phyloP scores from a whole-genome alignment of 2,888 invertebrate genomes.

The Nephrotoma guestfalica region DNA sequence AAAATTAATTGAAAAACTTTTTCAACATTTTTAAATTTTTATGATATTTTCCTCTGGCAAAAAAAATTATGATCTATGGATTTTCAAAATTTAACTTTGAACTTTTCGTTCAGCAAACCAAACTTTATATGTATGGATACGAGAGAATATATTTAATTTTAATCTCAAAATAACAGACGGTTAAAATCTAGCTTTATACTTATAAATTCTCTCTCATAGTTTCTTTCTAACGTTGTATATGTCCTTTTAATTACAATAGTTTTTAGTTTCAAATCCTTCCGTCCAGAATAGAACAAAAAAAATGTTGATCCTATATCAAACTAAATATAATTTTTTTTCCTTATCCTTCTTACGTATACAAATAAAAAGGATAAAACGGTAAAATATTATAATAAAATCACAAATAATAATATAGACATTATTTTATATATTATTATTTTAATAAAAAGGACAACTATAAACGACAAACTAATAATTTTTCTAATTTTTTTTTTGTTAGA shows the following conservation, averaged over 20 bases:
- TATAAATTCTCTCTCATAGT: no score
- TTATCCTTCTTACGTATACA: background rate
- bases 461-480: background rate
- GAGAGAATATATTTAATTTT: background rate
- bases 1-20: background rate
- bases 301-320: background rate
- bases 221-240: background rate
- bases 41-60: background rate
- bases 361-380: background rate
- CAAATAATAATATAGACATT: background rate
- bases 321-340: background rate
- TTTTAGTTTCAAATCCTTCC: background rate
- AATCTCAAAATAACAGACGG: background rate
- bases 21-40: background rate
- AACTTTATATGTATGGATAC: background rate
- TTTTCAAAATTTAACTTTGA: background rate
- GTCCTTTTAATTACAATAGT: background rate
- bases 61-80: background rate
- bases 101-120: background rate
- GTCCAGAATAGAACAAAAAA: background rate
- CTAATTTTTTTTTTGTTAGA: background rate
- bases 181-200: background rate
- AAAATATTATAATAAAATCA: background rate
- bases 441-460: background rate
- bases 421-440: background rate